Evolutionary conservation across 2,888 invertebrate genomes (phyloP).

Genomic region (Timandra comae): DNA sequence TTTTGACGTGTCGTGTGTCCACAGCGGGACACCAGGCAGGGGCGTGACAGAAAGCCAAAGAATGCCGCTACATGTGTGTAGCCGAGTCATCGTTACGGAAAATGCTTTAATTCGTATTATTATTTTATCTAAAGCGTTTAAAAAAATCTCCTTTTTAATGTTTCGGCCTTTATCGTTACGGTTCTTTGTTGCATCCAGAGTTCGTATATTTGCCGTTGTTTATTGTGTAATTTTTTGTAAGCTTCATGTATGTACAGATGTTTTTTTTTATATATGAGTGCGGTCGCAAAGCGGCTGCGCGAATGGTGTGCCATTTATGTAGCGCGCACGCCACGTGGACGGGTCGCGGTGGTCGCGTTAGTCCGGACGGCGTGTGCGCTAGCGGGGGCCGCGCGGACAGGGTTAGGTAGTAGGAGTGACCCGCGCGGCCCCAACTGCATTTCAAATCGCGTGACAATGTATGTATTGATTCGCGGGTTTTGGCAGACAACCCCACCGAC

Average conservation of each 20-base stretch:
- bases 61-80: constrained; percentile 41
- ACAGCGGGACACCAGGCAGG: constrained; percentile 11
- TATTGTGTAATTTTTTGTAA: constrained; percentile 49
- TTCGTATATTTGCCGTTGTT: constrained; percentile 67
- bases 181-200: constrained; percentile 62
- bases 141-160: constrained; percentile 43
- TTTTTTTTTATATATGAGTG: constrained; percentile 36
- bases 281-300: constrained; percentile 55
- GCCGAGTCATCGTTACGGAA: constrained; percentile 65
- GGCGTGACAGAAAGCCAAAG: constrained; percentile 62
- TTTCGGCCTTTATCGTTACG: constrained; percentile 57
- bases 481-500: constrained; percentile 67
- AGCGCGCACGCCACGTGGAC: constrained; percentile 24
- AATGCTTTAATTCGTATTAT: constrained; percentile 68
- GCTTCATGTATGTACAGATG: constrained; percentile 49
- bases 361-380: constrained; percentile 7
- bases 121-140: constrained; percentile 30
- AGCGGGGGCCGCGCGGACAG: constrained; percentile 8
- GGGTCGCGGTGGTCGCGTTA: constrained; percentile 8
- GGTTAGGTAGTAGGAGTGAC: too few species aligned
- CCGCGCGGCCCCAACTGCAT: constrained; percentile 41
- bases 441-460: constrained; percentile 58
- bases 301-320: constrained; percentile 57
- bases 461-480: constrained; percentile 57
- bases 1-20: constrained; percentile 12